phyloP scores from a whole-genome alignment of 2,797 vertebrate genomes.

The Hozukius guyotensis region DNA sequence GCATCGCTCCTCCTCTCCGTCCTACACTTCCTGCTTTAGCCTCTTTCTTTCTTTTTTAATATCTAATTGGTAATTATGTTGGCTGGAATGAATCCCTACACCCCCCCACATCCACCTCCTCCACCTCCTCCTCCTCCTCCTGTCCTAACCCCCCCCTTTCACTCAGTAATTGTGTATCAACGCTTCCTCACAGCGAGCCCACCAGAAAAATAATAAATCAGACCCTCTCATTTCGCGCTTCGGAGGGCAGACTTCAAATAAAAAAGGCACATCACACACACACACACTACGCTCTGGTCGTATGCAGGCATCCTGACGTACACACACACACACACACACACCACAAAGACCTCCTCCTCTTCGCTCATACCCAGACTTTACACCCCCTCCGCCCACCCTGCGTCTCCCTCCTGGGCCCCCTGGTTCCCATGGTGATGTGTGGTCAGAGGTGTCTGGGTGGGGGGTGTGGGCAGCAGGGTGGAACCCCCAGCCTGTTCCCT shows the following conservation, averaged over 20 bases:
- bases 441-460: conserved; percentile 79
- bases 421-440: conserved; percentile 85
- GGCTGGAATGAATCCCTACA: conserved; percentile 82
- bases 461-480: conserved; percentile 81
- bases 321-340: conserved; percentile 31
- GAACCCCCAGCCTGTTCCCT: conserved; percentile 81
- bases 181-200: conserved; percentile 84
- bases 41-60: conserved; percentile 74
- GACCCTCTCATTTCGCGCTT: conserved; percentile 89
- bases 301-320: conserved; percentile 40
- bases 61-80: conserved; percentile 90
- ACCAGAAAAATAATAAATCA: conserved; percentile 90
- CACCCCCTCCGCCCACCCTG: conserved; percentile 55
- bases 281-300: conserved; percentile 26
- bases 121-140: conserved; percentile 53
- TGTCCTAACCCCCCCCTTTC: conserved; percentile 43
- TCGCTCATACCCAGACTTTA: conserved; percentile 63
- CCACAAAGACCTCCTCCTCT: conserved; percentile 65
- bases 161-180: conserved; percentile 87
- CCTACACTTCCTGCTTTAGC: conserved; percentile 71
- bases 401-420: conserved; percentile 78
- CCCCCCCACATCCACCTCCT: conserved; percentile 43
- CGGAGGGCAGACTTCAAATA: conserved; percentile 87
- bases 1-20: conserved; percentile 27
- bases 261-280: conserved; percentile 71